Percentiles rank a stretch among this genome's conserved stretches.
These are phyloP conservation scores for Leptoteleia sp. DNA, from an alignment of 1,140 invertebrate genomes.

Conservation along the genomic window DNA sequence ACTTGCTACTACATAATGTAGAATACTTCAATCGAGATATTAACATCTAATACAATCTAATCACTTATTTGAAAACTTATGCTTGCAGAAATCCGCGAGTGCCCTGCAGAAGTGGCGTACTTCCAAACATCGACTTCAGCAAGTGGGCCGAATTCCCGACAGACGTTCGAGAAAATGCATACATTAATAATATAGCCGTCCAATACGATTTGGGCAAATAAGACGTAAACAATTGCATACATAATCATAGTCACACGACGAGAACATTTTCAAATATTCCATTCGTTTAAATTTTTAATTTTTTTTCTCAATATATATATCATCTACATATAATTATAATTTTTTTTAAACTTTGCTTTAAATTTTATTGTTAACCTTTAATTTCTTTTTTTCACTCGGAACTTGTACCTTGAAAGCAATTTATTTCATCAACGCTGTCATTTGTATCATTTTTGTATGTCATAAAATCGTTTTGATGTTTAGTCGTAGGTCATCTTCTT, in stretches of 20 bases:
- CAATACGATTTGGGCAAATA: slow-evolving; percentile 83
- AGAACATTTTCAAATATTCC: slow-evolving; percentile 57
- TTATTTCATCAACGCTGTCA: slow-evolving; percentile 40
- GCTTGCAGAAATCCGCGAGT: slow-evolving; percentile 91
- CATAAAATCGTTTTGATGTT: slow-evolving; percentile 55
- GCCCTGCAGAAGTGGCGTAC: slow-evolving; percentile 91
- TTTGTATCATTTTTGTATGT: slow-evolving; percentile 42
- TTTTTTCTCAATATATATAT: slow-evolving; percentile 51
- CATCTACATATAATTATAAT: slow-evolving; percentile 61
- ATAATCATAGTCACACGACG: slow-evolving; percentile 63
- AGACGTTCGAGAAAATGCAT: slow-evolving; percentile 82
- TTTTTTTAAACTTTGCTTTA: slow-evolving; percentile 44
- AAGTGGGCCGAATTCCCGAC: slow-evolving; percentile 91
- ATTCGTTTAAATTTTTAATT: slow-evolving; percentile 17
- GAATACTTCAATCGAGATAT: slow-evolving; percentile 68
- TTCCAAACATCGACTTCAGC: slow-evolving; percentile 91
- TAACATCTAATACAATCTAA: slow-evolving; percentile 68
- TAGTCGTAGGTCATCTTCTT: slow-evolving; percentile 67
- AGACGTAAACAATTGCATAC: slow-evolving; percentile 57
- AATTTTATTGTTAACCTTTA: slow-evolving; percentile 28
- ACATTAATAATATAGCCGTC: slow-evolving; percentile 84
- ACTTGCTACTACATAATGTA: slow-evolving; percentile 68
- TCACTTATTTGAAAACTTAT: slow-evolving; percentile 67
- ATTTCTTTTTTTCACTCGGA: slow-evolving; percentile 46
- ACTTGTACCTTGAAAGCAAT: slow-evolving; percentile 63